Evolutionary conservation across 2,113 vertebrate species (phyloP).

Genomic region (Amphilophus citrinellus): DNA sequence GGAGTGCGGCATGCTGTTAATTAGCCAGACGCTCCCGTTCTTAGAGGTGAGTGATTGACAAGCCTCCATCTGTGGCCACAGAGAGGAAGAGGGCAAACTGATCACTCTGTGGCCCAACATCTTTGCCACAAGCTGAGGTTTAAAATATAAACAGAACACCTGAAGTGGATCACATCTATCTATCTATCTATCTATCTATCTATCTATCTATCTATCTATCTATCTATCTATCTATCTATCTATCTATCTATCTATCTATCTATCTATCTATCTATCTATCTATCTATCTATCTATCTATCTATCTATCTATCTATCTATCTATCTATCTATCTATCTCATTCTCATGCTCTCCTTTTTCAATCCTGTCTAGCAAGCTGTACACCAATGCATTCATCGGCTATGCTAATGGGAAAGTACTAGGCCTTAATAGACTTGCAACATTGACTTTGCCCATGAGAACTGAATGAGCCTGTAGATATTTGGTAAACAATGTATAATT

Average conservation of each 20-base stretch:
- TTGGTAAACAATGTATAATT: slow-evolving; percentile 72
- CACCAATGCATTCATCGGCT: slow-evolving; percentile 57
- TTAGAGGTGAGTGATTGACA: slow-evolving; percentile 65
- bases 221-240: slow-evolving; percentile 47
- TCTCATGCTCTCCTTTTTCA: neutral
- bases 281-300: slow-evolving; percentile 51
- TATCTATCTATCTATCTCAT: slow-evolving; percentile 32
- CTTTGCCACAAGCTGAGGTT: slow-evolving; percentile 23
- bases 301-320: slow-evolving; percentile 54
- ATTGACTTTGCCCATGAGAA: slow-evolving; percentile 64
- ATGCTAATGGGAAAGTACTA: slow-evolving; percentile 57
- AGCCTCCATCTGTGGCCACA: slow-evolving; percentile 53
- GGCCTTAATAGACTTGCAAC: slow-evolving; percentile 65
- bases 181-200: slow-evolving; percentile 41
- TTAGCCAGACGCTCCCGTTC: slow-evolving; percentile 51
- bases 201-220: slow-evolving; percentile 56
- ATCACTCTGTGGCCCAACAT: slow-evolving; percentile 23
- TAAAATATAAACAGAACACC: slow-evolving; percentile 27
- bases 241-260: slow-evolving; percentile 33
- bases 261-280: slow-evolving; percentile 35
- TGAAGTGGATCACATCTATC: slow-evolving; percentile 2
- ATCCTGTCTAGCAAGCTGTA: slow-evolving; percentile 18
- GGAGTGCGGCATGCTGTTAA: slow-evolving; percentile 48
- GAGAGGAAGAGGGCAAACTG: slow-evolving; percentile 32
- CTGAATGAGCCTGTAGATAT: slow-evolving; percentile 60